Base-by-base conservation (phyloP, 2,113 vertebrate species). In the Pluvianellus socialis region DNA sequence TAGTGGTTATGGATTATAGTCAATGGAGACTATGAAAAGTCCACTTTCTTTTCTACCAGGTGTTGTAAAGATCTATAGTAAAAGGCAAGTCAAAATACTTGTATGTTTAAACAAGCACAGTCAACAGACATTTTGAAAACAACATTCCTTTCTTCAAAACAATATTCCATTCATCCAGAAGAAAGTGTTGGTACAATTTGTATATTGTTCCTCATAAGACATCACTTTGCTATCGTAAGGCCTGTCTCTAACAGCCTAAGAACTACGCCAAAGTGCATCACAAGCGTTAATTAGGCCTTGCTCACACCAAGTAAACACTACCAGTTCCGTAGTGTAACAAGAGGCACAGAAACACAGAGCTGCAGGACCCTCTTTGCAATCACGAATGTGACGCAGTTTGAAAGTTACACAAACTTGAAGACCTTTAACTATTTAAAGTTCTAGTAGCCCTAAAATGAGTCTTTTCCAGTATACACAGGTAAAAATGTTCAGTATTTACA, bases 191-290 rank as follows among this genome's bases (percentile, higher is more conserved):
- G 49, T 50, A 24, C 24, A 50, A 50, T 24, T 50, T 50, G 24
- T 23, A 50, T 40, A 22, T 61, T 45, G 23, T 44, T 70, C 32
- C 76, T 79, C 38, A 16, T 52, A 79, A 79, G 2, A 7, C 15
- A 68, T 30, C 38, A 27, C 44, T 84, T 33, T 65, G 45, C 32
- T 55, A 11, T 38, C 12, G 4, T 6, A 58, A 66, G 32, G 20
- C 45, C 62, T 10, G 27, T 61, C 52, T 71, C n/a, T 32, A 40
- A 30, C 44, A 82, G 66, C 17, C 59, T 14, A 59, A 70, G 17
- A 44, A 65, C 0, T 0, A n/a, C 1, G 0, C 12, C n/a, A 32
- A 20, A 44, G 62, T 15, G 49, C n/a, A n/a, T 33, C 45, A 65
- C 50, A 55, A 50, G 32, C 66, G 55, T 19, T 53, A 38, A 45